These are phyloP conservation scores for Nezara viridula DNA, from an alignment of 2,888 invertebrate species.

Conservation along the genomic window DNA sequence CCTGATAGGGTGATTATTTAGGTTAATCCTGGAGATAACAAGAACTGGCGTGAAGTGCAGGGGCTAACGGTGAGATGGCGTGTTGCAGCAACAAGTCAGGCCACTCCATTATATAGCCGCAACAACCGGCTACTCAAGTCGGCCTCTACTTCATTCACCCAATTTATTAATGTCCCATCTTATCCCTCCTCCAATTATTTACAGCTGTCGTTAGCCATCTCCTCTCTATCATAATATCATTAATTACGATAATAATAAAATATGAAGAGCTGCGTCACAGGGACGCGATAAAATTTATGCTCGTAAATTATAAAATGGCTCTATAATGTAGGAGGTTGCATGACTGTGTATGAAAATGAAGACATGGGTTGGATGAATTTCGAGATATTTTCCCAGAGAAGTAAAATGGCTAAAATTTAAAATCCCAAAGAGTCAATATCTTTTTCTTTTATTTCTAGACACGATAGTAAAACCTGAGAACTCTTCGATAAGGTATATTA, in stretches of 20 bases:
- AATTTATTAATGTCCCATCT: slow-evolving; percentile 18
- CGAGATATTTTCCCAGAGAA: too few relatives aligned
- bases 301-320: too few relatives aligned
- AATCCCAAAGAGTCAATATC: too few relatives aligned
- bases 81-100: slow-evolving; percentile 30
- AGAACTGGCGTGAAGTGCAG: background rate
- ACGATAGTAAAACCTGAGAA: too few relatives aligned
- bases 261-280: background rate
- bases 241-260: background rate
- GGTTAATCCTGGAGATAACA: background rate
- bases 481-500: too few relatives aligned
- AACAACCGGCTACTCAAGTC: slow-evolving; percentile 25
- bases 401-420: too few relatives aligned
- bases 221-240: background rate
- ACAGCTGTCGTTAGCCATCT: background rate
- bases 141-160: background rate
- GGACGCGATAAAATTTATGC: background rate
- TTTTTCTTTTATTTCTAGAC: too few relatives aligned
- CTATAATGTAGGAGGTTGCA: too few relatives aligned
- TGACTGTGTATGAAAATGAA: too few relatives aligned
- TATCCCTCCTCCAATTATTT: background rate
- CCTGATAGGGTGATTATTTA: background rate
- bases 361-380: too few relatives aligned
- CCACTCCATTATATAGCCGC: slow-evolving; percentile 17
- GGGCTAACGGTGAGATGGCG: background rate